Conservation (phyloP, 2,888 invertebrate species). For the Gasteruption jaculator region DNA sequence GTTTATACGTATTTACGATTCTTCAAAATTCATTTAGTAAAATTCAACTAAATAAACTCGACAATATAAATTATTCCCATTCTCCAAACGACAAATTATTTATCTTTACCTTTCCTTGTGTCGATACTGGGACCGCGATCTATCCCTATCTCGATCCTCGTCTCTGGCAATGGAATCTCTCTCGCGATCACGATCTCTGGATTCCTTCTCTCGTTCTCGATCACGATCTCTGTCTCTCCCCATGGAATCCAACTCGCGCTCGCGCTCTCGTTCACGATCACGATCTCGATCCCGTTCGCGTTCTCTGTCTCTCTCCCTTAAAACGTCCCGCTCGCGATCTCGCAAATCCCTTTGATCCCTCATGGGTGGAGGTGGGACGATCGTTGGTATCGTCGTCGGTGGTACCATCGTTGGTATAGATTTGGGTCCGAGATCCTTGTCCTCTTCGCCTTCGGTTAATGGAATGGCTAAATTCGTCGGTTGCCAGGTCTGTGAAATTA, state of each 20-base stretch:
- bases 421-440: conserved; percentile 42
- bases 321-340: conserved; percentile 55
- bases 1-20: conserved; percentile 4
- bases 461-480: conserved; percentile 46
- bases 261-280: conserved; percentile 29
- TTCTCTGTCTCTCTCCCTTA: conserved; percentile 49
- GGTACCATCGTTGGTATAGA: conserved; percentile 50
- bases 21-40: conserved; percentile 3
- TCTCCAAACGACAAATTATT: conserved; percentile 4
- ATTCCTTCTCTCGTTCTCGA: conserved; percentile 33
- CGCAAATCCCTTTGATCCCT: conserved; percentile 48
- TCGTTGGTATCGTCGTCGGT: conserved; percentile 43
- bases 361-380: conserved; percentile 37
- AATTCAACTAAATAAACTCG: conserved; percentile 7
- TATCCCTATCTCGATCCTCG: conserved; percentile 51
- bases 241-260: conserved; percentile 38
- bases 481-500: conserved; percentile 47
- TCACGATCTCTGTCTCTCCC: conserved; percentile 37
- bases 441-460: conserved; percentile 43
- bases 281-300: conserved; percentile 35
- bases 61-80: background rate
- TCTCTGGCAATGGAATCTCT: conserved; percentile 47
- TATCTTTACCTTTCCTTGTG: conserved; percentile 58
- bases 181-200: conserved; percentile 47
- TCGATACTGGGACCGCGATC: conserved; percentile 61